These are phyloP conservation scores for Thera britannica DNA, from an alignment of 2,888 invertebrate species.

Conservation along the genomic window DNA sequence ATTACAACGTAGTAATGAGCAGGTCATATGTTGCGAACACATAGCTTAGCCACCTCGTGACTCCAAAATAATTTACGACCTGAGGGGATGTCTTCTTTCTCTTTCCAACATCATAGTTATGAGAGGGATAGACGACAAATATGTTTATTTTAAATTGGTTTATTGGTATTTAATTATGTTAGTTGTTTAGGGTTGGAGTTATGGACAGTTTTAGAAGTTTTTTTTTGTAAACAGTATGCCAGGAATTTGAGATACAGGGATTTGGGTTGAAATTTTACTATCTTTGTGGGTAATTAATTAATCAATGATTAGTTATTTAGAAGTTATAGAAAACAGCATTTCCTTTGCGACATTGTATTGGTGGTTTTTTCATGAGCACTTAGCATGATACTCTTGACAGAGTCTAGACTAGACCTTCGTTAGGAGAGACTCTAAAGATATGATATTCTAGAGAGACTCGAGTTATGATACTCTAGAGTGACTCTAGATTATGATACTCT, in stretches of 20 bases:
- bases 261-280: constrained; percentile 11
- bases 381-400: too few species aligned
- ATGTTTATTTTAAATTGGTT: constrained; percentile 74
- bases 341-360: too few species aligned
- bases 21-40: constrained; percentile 73
- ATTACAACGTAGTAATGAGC: constrained; percentile 80
- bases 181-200: constrained; percentile 48
- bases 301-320: not conserved
- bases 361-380: too few species aligned
- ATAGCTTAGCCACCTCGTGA: constrained; percentile 64
- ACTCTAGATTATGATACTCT: too few species aligned
- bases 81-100: constrained; percentile 38
- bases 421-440: too few species aligned
- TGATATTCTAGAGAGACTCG: too few species aligned
- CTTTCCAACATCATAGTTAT: constrained; percentile 43
- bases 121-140: constrained; percentile 50
- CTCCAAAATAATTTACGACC: constrained; percentile 75
- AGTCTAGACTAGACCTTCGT: too few species aligned
- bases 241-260: constrained; percentile 8
- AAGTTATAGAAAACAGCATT: too few species aligned
- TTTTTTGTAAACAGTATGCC: constrained; percentile 17
- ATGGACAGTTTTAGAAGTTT: constrained; percentile 43
- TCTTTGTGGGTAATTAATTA: not conserved
- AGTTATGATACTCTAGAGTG: too few species aligned
- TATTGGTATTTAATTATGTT: constrained; percentile 78